These are phyloP conservation scores for Sycophaga agraensis DNA, from an alignment of 1,140 invertebrate genomes.

Conservation along the genomic window DNA sequence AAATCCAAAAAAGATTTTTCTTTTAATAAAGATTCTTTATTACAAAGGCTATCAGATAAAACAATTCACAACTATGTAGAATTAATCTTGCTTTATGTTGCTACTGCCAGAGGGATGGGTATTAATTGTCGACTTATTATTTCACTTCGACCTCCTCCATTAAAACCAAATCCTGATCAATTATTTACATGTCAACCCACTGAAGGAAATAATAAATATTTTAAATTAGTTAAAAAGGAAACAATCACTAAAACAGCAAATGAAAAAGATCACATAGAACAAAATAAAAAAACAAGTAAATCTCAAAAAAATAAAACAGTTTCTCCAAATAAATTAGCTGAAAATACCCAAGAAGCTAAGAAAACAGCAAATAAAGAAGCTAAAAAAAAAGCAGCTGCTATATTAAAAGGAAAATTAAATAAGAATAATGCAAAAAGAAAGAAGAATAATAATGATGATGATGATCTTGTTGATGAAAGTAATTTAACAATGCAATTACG, in stretches of 20 bases:
- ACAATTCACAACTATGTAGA: constrained; percentile 67
- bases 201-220: constrained; percentile 32
- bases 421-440: constrained; percentile 28
- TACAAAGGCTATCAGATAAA: constrained; percentile 65
- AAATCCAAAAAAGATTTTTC: constrained; percentile 44
- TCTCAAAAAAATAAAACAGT: neutral
- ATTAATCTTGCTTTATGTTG: constrained; percentile 74
- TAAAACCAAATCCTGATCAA: constrained; percentile 38
- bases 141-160: constrained; percentile 60
- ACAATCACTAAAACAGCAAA: constrained; percentile 25
- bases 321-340: constrained; percentile 22
- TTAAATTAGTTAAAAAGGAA: constrained; percentile 19
- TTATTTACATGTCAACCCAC: constrained; percentile 61
- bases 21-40: constrained; percentile 54
- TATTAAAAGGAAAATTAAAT: constrained; percentile 36
- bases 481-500: constrained; percentile 24
- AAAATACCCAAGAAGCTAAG: constrained; percentile 39
- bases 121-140: constrained; percentile 78
- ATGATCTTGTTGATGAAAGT: neutral
- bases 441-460: neutral
- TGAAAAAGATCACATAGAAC: neutral
- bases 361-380: constrained; percentile 40
- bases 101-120: constrained; percentile 75
- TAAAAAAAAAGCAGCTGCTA: constrained; percentile 38
- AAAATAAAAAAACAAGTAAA: neutral